Percentiles rank a stretch among this genome's conserved stretches.
These are phyloP conservation scores for Cherax quadricarinatus DNA, from an alignment of 1,140 invertebrate genomes.

Conservation along the genomic window DNA sequence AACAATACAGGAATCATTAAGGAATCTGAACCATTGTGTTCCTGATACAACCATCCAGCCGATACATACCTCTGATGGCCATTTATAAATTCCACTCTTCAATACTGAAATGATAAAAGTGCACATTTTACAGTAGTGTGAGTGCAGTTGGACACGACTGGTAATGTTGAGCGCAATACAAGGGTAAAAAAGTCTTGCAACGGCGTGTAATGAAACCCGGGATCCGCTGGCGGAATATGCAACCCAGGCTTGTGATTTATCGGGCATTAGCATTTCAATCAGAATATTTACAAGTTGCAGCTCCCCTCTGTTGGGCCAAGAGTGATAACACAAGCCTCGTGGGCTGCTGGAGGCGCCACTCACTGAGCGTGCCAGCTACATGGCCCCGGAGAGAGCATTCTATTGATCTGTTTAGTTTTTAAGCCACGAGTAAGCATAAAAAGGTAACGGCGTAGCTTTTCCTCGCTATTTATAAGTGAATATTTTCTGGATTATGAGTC, in stretches of 20 bases:
- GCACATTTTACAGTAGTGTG: not conserved
- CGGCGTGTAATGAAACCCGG: constrained; percentile 33
- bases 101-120: not conserved
- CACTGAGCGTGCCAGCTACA: constrained; percentile 53
- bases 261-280: constrained; percentile 69
- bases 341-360: constrained; percentile 57
- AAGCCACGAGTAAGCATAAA: constrained; percentile 66
- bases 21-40: not conserved
- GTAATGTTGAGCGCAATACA: not conserved
- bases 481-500: not conserved
- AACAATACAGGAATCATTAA: not conserved
- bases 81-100: not conserved
- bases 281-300: constrained; percentile 68
- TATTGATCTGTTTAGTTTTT: constrained; percentile 72
- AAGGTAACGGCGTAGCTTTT: constrained; percentile 42
- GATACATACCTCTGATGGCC: constrained; percentile 1
- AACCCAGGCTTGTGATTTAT: constrained; percentile 65
- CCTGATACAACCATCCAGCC: not conserved
- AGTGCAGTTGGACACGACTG: not conserved
- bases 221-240: constrained; percentile 47
- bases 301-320: constrained; percentile 22
- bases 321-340: constrained; percentile 69
- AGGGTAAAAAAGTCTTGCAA: not conserved
- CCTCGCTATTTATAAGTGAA: constrained; percentile 10
- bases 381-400: constrained; percentile 68